A percentile compares a stretch with the other conserved stretches of the same genome.
Conservation (phyloP, 2,797 vertebrate species). For the Rhodeus uyekii region DNA sequence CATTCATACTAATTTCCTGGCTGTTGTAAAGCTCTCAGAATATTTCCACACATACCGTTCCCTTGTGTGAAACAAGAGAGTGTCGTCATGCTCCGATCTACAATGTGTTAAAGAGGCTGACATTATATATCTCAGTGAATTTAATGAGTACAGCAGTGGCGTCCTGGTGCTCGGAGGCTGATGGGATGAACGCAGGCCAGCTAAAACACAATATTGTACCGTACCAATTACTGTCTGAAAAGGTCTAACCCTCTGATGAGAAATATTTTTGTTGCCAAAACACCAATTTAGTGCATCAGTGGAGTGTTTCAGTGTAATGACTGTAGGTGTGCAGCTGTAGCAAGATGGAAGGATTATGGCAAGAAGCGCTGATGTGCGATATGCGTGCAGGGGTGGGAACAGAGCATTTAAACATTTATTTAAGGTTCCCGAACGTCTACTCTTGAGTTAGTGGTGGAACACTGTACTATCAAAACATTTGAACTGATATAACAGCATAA, state of each 20-base stretch:
- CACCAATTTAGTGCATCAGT: slow-evolving; percentile 69
- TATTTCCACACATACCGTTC: neutral
- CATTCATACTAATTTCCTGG: neutral
- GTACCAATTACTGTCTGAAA: slow-evolving; percentile 64
- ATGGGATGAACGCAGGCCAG: slow-evolving; percentile 30
- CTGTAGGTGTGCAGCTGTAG: slow-evolving; percentile 62
- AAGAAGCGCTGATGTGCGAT: neutral
- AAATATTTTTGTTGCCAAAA: slow-evolving; percentile 66
- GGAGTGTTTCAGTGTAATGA: slow-evolving; percentile 72
- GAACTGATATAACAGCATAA: neutral
- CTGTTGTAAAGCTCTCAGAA: neutral
- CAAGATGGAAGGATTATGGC: slow-evolving; percentile 20
- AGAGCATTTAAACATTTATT: neutral
- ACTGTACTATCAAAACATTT: neutral
- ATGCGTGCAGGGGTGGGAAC: neutral
- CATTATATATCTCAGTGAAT: slow-evolving; percentile 22
- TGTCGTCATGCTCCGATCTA: neutral
- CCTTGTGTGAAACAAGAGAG: neutral
- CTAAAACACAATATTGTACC: slow-evolving; percentile 32
- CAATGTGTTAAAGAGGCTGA: slow-evolving; percentile 24
- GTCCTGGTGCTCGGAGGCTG: slow-evolving; percentile 19
- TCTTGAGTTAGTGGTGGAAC: neutral
- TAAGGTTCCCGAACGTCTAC: neutral
- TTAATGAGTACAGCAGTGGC: slow-evolving; percentile 18
- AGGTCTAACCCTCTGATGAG: slow-evolving; percentile 64